Evolutionary conservation across 2,113 vertebrate species (phyloP), one percentile per base, ranked within the genome.

Genomic region (Corythornis vintsioides): DNA sequence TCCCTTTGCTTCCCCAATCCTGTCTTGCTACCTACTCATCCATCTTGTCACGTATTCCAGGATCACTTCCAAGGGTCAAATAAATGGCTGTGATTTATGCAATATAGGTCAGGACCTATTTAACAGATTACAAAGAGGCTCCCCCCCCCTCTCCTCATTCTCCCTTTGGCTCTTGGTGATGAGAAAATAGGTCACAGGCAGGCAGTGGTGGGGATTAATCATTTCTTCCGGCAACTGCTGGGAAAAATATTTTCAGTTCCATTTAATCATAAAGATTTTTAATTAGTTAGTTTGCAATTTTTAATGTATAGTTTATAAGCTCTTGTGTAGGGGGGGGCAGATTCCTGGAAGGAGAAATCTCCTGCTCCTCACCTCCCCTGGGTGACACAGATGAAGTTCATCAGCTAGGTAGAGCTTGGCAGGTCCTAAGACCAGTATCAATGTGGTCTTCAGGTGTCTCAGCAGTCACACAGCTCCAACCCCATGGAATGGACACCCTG

Each of bases 101-200:
- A 95, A 97, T 96, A 95, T 96, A 97, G 95, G 96, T 96, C 95
- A 96, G 95, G 94, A 95, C 95, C 95, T 95, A 97, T 97, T 97
- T 96, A 95, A 94, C 95, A 90, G 87, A 87, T 94, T 31, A 95
- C 84, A 90, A 73, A 90, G 87, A 50, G 74, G 53, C 40, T 19
- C 50, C 67, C 45, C 56, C 89, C 78, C 38, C 38, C 8, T 56
- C 59, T 14, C 22, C 47, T 17, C 17, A 4, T 45, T 90, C 47
- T 87, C 57, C 88, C 71, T 47, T 61, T 88, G 84, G 86, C 92
- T 91, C 66, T 66, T 63, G 61, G 66, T 71, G 71, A 90, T 87
- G 78, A 95, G 96, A 97, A 98, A 98, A 96, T 98, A 97, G 97
- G 98, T 97, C 96, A 96, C 57, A n/a, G 95, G 94, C 96, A 96